A percentile compares a stretch with the other conserved stretches of the same genome.
Conservation (phyloP, 2,888 invertebrate genomes). For the Amblyjoppa fuscipennis region DNA sequence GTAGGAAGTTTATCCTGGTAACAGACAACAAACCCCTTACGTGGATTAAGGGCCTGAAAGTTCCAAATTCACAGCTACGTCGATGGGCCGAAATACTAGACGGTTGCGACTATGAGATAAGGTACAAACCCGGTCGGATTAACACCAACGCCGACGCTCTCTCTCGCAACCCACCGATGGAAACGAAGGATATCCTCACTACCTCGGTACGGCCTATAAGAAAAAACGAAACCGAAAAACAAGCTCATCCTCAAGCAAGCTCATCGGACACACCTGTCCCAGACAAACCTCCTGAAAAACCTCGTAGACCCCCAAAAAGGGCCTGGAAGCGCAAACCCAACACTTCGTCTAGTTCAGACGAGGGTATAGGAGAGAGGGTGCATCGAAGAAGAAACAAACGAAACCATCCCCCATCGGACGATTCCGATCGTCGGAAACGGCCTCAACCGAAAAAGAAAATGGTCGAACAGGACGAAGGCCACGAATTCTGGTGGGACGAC, state of each 20-base stretch:
- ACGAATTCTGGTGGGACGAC: no score
- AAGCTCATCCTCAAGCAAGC: no score
- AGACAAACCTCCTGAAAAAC: no score
- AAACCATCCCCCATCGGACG: not conserved
- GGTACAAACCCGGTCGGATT: conserved; percentile 43
- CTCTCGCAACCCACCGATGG: conserved; percentile 29
- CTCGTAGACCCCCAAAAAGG: no score
- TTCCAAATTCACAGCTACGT: conserved; percentile 72
- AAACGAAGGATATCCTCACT: not conserved
- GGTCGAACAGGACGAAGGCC: no score
- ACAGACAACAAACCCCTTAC: not conserved
- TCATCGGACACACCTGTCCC: no score
- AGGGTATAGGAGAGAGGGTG: not conserved
- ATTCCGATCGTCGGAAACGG: not conserved
- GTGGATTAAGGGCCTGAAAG: conserved; percentile 74
- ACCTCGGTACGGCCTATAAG: no score
- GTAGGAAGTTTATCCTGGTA: conserved; percentile 71
- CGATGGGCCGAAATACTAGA: conserved; percentile 74
- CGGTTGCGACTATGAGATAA: conserved; percentile 72
- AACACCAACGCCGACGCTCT: not conserved
- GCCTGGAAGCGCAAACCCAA: no score
- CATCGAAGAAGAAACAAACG: not conserved
- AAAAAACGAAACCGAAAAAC: not conserved
- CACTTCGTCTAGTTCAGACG: not conserved
- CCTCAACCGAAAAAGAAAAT: no score